Evolutionary conservation across 2,797 vertebrate genomes (phyloP).

Genomic region (Acipenser ruthenus): DNA sequence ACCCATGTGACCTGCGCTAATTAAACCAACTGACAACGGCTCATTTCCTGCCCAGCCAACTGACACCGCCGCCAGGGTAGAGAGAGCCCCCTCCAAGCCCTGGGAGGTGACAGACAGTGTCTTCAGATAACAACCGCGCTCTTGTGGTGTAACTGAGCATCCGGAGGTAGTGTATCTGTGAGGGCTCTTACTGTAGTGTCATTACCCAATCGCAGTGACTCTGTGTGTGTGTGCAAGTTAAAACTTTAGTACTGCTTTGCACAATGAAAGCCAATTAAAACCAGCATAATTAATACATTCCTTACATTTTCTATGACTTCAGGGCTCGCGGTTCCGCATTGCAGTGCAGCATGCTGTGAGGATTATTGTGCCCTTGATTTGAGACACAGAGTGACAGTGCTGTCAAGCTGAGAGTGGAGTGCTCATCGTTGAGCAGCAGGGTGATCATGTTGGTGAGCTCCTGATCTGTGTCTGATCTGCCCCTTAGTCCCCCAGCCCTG

Average conservation of each 20-base stretch:
- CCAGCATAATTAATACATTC: no score
- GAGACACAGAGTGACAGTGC: no score
- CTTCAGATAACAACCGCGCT: neutral
- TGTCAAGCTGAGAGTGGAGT: no score
- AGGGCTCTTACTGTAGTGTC: constrained; percentile 36
- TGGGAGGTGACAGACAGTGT: neutral
- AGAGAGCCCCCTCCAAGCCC: constrained; percentile 15
- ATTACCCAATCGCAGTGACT: constrained; percentile 51
- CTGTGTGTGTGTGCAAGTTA: constrained; percentile 25
- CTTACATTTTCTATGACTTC: no score
- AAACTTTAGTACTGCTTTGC: constrained; percentile 34
- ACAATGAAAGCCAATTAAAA: neutral
- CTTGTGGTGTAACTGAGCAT: constrained; percentile 27
- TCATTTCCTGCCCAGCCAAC: constrained; percentile 47
- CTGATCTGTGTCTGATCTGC: no score
- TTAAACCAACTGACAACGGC: constrained; percentile 56
- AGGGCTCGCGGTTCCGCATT: no score
- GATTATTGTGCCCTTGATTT: no score
- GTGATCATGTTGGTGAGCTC: no score
- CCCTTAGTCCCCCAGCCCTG: no score
- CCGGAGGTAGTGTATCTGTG: constrained; percentile 18
- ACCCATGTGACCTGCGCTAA: constrained; percentile 47
- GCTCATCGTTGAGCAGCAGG: no score
- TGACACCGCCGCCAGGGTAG: constrained; percentile 4
- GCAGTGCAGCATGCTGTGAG: no score